These are phyloP conservation scores for Columba janthina DNA, from an alignment of 2,113 vertebrate species.

Conservation along the genomic window DNA sequence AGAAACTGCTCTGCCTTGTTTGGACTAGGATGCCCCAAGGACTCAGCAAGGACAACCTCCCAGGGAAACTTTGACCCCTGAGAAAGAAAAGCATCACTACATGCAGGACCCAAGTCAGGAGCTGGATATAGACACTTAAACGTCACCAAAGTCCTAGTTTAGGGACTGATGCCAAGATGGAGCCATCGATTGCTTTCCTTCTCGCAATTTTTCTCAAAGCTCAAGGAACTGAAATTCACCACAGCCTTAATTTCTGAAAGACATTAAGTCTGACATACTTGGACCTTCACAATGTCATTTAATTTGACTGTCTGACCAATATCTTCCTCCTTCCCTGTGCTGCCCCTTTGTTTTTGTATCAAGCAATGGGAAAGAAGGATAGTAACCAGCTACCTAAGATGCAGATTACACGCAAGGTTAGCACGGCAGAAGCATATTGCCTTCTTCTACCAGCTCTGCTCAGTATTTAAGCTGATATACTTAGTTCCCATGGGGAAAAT, in stretches of 20 bases:
- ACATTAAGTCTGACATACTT: not conserved
- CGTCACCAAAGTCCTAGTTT: not conserved
- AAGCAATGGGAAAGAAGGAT: not conserved
- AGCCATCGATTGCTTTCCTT: not conserved
- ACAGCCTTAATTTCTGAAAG: not conserved
- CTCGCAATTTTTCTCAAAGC: not conserved
- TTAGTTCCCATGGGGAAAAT: slow-evolving; percentile 33
- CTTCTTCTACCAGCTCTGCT: not conserved
- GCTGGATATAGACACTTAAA: not conserved
- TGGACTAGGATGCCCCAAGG: not conserved
- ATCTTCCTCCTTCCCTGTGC: not conserved
- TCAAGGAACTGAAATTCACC: not conserved
- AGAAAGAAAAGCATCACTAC: not conserved
- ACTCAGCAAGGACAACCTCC: not conserved
- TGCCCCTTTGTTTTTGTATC: not conserved
- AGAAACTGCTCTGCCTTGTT: not conserved
- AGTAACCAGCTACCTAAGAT: not conserved
- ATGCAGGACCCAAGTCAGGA: not conserved
- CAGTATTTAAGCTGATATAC: slow-evolving; percentile 51
- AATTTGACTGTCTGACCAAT: not conserved
- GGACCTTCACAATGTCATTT: not conserved
- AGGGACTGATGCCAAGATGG: not conserved
- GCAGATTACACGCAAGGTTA: not conserved
- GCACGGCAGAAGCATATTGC: not conserved
- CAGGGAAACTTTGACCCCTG: not conserved